phyloP scores from a whole-genome alignment of 2,797 vertebrate species.

The Sternarchorhynchus goeldii region DNA sequence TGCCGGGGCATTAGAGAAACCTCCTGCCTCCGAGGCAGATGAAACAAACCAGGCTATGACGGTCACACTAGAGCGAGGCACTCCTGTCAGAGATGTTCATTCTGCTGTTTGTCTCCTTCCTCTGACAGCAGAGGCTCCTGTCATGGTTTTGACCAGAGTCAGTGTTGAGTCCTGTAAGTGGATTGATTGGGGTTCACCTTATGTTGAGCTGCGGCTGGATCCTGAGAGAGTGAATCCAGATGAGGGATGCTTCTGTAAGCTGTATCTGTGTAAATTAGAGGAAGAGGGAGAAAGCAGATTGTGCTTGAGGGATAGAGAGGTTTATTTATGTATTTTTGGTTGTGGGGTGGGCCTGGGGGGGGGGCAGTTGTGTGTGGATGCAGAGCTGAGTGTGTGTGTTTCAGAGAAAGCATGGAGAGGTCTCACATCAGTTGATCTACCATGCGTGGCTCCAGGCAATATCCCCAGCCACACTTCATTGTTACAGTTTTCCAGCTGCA shows the following conservation, averaged over 20 bases:
- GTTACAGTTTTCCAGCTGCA: conserved; percentile 24
- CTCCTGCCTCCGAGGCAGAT: conserved; percentile 42
- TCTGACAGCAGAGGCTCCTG: conserved; percentile 2
- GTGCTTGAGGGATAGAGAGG: not conserved
- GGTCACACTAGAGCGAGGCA: conserved; percentile 57
- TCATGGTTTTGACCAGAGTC: not conserved
- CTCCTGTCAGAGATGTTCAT: conserved; percentile 52
- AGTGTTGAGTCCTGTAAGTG: conserved; percentile 44
- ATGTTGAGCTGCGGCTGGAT: no score
- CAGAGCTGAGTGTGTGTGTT: not conserved
- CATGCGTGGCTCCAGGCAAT: conserved; percentile 30
- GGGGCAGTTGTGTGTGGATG: not conserved
- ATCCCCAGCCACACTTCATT: conserved; percentile 20
- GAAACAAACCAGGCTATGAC: conserved; percentile 46
- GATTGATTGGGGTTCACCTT: conserved; percentile 53
- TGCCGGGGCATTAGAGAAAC: conserved; percentile 40
- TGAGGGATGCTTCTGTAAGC: not conserved
- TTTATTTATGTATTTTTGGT: not conserved
- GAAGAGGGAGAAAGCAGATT: not conserved
- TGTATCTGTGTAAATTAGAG: not conserved
- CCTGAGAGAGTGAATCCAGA: not conserved
- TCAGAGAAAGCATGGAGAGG: conserved; percentile 7
- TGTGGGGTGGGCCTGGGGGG: not conserved
- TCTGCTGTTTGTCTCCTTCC: conserved; percentile 31
- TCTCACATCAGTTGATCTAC: conserved; percentile 31